Percentiles rank a stretch among this genome's conserved stretches.
phyloP scores from a whole-genome alignment of 2,797 vertebrate genomes.

The Benthosema pterotum region DNA sequence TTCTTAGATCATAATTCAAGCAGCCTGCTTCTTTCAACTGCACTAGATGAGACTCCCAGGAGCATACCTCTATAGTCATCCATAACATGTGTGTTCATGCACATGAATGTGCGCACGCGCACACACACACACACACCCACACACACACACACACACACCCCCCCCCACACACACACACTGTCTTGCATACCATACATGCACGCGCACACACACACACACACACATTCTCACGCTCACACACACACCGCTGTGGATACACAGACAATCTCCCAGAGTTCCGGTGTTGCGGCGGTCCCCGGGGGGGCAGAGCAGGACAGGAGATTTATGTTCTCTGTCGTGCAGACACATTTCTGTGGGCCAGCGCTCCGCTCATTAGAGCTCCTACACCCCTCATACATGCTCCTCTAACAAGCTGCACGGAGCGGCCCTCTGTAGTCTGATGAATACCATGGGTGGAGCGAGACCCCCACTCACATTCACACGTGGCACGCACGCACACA shows the following conservation, averaged over 20 bases:
- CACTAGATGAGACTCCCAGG: conserved; percentile 63
- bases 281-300: conserved; percentile 61
- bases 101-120: neutral
- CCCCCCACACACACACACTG: neutral
- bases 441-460: conserved; percentile 56
- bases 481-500: too few species aligned
- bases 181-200: too few species aligned
- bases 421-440: conserved; percentile 61
- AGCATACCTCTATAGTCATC: conserved; percentile 59
- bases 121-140: neutral
- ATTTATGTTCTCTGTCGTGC: conserved; percentile 79
- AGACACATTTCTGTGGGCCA: conserved; percentile 60
- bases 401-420: conserved; percentile 73
- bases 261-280: conserved; percentile 46
- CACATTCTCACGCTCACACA: conserved; percentile 15
- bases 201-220: neutral
- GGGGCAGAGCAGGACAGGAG: conserved; percentile 68
- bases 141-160: neutral
- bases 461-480: conserved; percentile 15
- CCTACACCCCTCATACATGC: conserved; percentile 72
- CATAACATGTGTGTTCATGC: conserved; percentile 46
- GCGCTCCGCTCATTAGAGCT: conserved; percentile 72
- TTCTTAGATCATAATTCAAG: conserved; percentile 78
- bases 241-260: conserved; percentile 16
- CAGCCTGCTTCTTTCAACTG: conserved; percentile 76